Conservation (phyloP, 1,140 invertebrate species). For the Eufriesea mexicana region DNA sequence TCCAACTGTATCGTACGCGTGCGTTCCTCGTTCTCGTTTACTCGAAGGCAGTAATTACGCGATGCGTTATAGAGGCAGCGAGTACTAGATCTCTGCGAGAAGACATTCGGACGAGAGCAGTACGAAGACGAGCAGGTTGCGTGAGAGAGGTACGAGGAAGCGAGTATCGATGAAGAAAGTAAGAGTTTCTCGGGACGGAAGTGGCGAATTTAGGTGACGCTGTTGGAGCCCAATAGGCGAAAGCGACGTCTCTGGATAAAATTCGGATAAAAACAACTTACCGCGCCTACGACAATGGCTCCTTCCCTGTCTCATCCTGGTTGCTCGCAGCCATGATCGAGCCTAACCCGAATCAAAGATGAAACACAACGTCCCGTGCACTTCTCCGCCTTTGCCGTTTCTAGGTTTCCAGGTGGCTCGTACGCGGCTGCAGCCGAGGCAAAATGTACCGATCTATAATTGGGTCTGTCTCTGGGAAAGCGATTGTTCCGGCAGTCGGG, state of each 20-base stretch:
- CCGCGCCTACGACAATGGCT: conserved; percentile 26
- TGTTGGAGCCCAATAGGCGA: conserved; percentile 24
- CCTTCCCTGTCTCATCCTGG: conserved; percentile 11
- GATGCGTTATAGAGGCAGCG: not conserved
- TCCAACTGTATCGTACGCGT: too few relatives aligned
- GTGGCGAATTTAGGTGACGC: conserved; percentile 42
- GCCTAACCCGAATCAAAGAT: not conserved
- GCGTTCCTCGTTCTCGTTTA: too few relatives aligned
- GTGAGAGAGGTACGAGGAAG: conserved; percentile 17
- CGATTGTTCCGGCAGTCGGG: not conserved
- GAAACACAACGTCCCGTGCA: not conserved
- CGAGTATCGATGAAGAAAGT: conserved; percentile 50
- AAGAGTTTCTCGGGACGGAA: conserved; percentile 41
- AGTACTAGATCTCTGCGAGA: too few relatives aligned
- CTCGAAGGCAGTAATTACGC: not conserved
- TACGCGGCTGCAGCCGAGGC: not conserved
- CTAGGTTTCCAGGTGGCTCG: not conserved
- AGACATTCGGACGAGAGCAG: not conserved
- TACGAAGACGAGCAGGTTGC: not conserved
- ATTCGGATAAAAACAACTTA: not conserved
- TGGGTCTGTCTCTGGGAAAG: not conserved
- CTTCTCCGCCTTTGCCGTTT: not conserved
- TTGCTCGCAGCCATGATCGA: too few relatives aligned
- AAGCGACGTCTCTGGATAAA: conserved; percentile 39
- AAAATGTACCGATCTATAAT: not conserved